phyloP scores from a whole-genome alignment of 2,888 invertebrate genomes.

The Scrobipalpa costella region DNA sequence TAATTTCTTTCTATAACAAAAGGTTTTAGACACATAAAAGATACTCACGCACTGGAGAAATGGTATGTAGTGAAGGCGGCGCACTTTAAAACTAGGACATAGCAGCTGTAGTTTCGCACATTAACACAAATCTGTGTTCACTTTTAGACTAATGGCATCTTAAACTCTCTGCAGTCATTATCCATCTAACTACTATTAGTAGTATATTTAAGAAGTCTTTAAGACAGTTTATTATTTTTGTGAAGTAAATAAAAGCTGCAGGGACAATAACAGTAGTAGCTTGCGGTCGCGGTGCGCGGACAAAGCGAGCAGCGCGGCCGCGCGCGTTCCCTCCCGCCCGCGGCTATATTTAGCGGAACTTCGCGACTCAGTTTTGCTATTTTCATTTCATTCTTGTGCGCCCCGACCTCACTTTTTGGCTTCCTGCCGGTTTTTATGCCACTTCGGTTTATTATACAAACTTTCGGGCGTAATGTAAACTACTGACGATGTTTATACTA shows the following conservation, averaged over 20 bases:
- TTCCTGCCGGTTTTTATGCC: conserved; percentile 47
- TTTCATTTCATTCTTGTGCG: conserved; percentile 75
- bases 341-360: conserved; percentile 76
- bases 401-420: conserved; percentile 63
- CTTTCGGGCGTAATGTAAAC: conserved; percentile 20
- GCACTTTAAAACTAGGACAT: conserved; percentile 54
- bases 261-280: conserved; percentile 20
- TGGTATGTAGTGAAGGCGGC: conserved; percentile 49
- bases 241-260: conserved; percentile 20
- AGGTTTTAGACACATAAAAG: not conserved
- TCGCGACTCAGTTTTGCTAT: conserved; percentile 78
- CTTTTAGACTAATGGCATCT: not conserved
- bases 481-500: conserved; percentile 9
- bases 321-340: conserved; percentile 48
- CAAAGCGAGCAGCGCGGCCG: conserved; percentile 35
- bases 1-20: not conserved
- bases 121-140: not conserved
- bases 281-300: conserved; percentile 30
- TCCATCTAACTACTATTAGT: no score
- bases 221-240: not conserved
- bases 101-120: conserved; percentile 40
- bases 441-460: conserved; percentile 24
- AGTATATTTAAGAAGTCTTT: not conserved
- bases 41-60: conserved; percentile 59
- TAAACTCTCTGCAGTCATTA: not conserved